phyloP scores from a whole-genome alignment of 35 echinoderm and acorn worm genomes.

The Heliocidaris tuberculata region DNA sequence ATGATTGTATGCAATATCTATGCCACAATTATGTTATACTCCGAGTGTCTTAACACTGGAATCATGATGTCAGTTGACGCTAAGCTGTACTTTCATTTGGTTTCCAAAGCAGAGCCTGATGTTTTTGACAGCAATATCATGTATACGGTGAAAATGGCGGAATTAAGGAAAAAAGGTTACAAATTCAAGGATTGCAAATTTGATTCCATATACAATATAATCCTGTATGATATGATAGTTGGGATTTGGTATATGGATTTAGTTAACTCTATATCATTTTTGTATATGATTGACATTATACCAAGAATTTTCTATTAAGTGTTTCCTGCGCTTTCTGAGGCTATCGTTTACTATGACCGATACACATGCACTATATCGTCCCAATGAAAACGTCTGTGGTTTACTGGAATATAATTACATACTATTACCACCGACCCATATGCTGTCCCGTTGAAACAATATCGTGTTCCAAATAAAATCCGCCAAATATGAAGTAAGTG shows the following conservation, averaged over 20 bases:
- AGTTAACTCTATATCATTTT: background rate
- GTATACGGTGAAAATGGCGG: too few relatives aligned
- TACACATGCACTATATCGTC: background rate
- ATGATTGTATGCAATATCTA: too few relatives aligned
- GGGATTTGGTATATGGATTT: background rate
- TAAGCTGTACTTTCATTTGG: too few relatives aligned
- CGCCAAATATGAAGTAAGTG: background rate
- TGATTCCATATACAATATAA: too few relatives aligned
- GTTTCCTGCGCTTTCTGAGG: background rate
- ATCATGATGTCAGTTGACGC: too few relatives aligned
- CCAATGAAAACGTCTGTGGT: background rate
- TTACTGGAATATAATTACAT: background rate
- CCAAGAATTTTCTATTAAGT: background rate
- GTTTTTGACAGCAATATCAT: too few relatives aligned
- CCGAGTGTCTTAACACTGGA: too few relatives aligned
- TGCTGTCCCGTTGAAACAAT: background rate
- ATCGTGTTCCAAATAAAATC: conserved; percentile 13
- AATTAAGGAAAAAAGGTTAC: too few relatives aligned
- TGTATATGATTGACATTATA: background rate
- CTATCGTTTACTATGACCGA: background rate
- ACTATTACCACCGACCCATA: background rate
- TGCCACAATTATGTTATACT: too few relatives aligned
- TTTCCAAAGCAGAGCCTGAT: too few relatives aligned
- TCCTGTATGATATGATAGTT: too few relatives aligned
- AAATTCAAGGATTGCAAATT: too few relatives aligned